phyloP scores from a whole-genome alignment of 2,113 vertebrate genomes.

The Acanthisitta chloris region DNA sequence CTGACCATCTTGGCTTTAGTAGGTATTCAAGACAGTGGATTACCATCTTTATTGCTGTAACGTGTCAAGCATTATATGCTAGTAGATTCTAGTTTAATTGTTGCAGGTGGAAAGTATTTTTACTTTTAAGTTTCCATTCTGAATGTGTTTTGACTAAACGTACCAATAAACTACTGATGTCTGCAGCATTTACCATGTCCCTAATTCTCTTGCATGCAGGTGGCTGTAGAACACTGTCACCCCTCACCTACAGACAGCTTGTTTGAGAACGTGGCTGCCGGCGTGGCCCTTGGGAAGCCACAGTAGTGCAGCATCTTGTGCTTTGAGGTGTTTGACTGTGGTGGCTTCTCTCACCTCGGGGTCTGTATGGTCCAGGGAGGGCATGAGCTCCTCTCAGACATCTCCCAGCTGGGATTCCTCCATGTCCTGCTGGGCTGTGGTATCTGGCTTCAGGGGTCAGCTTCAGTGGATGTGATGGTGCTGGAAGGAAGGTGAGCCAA shows the following conservation, averaged over 20 bases:
- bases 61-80: conserved; percentile 88
- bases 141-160: conserved; percentile 97
- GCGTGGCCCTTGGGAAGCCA: background rate
- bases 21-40: conserved; percentile 81
- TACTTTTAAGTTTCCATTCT: conserved; percentile 84
- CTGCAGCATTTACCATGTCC: conserved; percentile 85
- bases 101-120: conserved; percentile 87
- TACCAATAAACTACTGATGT: conserved; percentile 99
- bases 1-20: conserved; percentile 82
- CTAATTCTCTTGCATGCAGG: conserved; percentile 68
- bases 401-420: background rate
- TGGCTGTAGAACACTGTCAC: background rate
- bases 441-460: fast-evolving
- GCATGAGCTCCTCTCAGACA: fast-evolving
- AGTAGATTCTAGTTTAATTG: conserved; percentile 82
- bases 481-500: background rate
- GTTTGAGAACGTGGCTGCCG: background rate
- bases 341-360: background rate
- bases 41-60: conserved; percentile 85
- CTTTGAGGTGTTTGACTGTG: background rate
- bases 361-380: background rate
- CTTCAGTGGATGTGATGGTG: background rate
- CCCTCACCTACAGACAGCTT: background rate
- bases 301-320: fast-evolving
- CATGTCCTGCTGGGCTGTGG: fast-evolving